Conservation (phyloP, 2,797 vertebrate species). For the Nannoperca obscura region DNA sequence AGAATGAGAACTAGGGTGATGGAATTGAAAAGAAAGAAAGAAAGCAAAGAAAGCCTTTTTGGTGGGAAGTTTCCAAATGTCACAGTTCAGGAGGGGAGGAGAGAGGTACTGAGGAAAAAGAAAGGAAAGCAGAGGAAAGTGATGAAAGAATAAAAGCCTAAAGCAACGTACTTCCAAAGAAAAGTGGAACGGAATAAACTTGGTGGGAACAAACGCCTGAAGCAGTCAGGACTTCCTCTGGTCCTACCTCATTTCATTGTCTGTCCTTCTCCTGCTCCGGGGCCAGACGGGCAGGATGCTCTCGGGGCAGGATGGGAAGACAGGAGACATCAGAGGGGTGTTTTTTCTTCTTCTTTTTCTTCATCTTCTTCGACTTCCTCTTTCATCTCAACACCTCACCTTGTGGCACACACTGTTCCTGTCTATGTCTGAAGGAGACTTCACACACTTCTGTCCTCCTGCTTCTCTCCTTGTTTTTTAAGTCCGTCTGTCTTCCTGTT, state of each 20-base stretch:
- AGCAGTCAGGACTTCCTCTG: conserved; percentile 63
- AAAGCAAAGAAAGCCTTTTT: conserved; percentile 37
- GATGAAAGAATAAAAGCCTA: conserved; percentile 36
- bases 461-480: conserved; percentile 32
- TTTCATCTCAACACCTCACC: conserved; percentile 76
- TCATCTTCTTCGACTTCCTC: conserved; percentile 32
- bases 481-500: conserved; percentile 23
- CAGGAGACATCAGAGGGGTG: conserved; percentile 63
- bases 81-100: conserved; percentile 10
- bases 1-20: conserved; percentile 42
- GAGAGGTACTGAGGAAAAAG: conserved; percentile 2
- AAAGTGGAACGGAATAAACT: conserved; percentile 62
- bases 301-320: conserved; percentile 65
- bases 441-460: conserved; percentile 35
- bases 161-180: conserved; percentile 48
- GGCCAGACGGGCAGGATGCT: conserved; percentile 64
- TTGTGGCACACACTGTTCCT: conserved; percentile 54
- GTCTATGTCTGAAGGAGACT: conserved; percentile 48
- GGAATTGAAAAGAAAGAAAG: conserved; percentile 46
- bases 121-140: conserved; percentile 8
- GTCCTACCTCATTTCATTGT: conserved; percentile 56
- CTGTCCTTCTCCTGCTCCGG: conserved; percentile 55
- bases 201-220: conserved; percentile 52
- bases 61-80: conserved; percentile 56
- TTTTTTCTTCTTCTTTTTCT: conserved; percentile 33